Percentiles rank a stretch among this genome's conserved stretches.
These are phyloP conservation scores for Ictidomys tridecemlineatus DNA, from an alignment of 2,113 vertebrate species.

Conservation along the genomic window DNA sequence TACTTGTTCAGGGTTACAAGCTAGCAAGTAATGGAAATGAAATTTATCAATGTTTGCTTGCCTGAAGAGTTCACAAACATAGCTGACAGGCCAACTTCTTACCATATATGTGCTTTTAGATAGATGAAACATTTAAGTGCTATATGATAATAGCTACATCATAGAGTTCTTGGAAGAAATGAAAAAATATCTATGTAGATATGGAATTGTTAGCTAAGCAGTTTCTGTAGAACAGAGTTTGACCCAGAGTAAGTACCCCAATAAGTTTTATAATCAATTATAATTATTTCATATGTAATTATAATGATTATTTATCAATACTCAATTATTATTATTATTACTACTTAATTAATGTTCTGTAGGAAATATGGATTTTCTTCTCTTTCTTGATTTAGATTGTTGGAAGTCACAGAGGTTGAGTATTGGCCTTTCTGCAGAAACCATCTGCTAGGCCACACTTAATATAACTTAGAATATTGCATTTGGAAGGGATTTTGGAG, in stretches of 20 bases:
- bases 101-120: not conserved
- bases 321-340: not conserved
- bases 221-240: not conserved
- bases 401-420: not conserved
- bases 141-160: not conserved
- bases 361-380: not conserved
- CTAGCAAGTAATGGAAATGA: not conserved
- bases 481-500: conserved; percentile 5
- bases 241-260: not conserved
- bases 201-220: too few species aligned
- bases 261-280: not conserved
- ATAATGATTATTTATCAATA: not conserved
- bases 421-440: not conserved
- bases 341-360: not conserved
- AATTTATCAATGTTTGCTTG: not conserved
- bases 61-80: not conserved
- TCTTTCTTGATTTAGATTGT: conserved; percentile 26
- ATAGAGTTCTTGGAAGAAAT: not conserved
- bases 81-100: not conserved
- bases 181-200: not conserved
- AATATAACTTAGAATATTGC: not conserved
- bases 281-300: not conserved
- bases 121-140: not conserved
- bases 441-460: not conserved
- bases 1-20: not conserved